Conservation (phyloP, 2,797 vertebrate species). For the Sebastes taczanowskii region DNA sequence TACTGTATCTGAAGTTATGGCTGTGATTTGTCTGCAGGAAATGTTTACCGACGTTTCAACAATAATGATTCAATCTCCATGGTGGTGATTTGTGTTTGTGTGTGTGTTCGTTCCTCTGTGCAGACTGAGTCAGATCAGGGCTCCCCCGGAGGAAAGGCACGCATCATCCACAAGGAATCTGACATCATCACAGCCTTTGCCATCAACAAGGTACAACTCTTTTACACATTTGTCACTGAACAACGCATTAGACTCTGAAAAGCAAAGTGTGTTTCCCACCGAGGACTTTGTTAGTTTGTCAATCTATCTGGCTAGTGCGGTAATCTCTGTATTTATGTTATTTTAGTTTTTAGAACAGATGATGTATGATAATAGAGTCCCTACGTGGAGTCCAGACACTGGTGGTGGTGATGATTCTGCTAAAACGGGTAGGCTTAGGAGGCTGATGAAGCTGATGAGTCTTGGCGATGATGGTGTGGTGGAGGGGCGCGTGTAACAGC, state of each 20-base stretch:
- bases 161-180: conserved; percentile 98
- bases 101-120: conserved; percentile 11
- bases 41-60: conserved; percentile 24
- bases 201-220: conserved; percentile 91
- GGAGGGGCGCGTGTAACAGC: too few relatives aligned
- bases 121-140: conserved; percentile 90
- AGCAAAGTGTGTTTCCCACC: too few relatives aligned
- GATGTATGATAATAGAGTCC: too few relatives aligned
- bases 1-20: conserved; percentile 13
- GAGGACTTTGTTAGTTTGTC: not conserved
- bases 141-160: conserved; percentile 88
- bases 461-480: too few relatives aligned
- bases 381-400: too few relatives aligned
- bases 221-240: conserved; percentile 7
- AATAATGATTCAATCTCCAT: conserved; percentile 20
- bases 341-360: not conserved
- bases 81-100: conserved; percentile 11
- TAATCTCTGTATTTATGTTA: not conserved
- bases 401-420: too few relatives aligned
- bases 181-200: conserved; percentile 99
- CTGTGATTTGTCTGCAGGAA: conserved; percentile 38
- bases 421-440: too few relatives aligned
- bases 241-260: not conserved
- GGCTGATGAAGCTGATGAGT: too few relatives aligned
- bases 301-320: not conserved